Base-by-base conservation (phyloP, 2,113 vertebrate species). In the Arothron firmamentum region DNA sequence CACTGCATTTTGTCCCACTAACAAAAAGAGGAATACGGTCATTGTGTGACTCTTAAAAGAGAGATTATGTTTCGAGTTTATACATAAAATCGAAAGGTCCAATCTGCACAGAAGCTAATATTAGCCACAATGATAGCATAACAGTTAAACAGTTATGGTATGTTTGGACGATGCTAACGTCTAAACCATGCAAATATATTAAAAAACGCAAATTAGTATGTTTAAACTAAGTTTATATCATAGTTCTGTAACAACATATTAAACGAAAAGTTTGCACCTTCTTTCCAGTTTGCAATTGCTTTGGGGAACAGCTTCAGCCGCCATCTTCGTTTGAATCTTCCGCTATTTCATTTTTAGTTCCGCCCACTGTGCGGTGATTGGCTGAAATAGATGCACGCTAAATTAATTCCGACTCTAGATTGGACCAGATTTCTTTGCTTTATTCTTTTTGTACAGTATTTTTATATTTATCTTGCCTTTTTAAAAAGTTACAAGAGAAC, bases 1-100 rank as follows among this genome's bases (percentile, higher is more conserved):
- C 92, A 65, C 62, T 95, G 87, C 93, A 95, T 76, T 92, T 89
- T n/a, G 93, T 91, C 67, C 90, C 91, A 41, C 95, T 87, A 59
- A 73, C 45, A 16, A 62, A 2, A 65, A 71, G 5, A 64, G 4
- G 69, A 12, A 19, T 0, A 54, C 6, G 7, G 11, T 16, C 8
- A 49, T 45, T 17, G 10, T 8, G n/a, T 49, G 17, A 2, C 10
- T 18, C n/a, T 49, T 49, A 18, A 49, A 10, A 7, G n/a, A 10
- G 9, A 18, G 7, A 49, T 10, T 7, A 28, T 28, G 4, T 9
- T 11, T 18, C 3, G n/a, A 3, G 9, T 9, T 19, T 11, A 8
- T 9, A 19, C 10, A 10, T 10, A 20, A 20, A 49, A 19, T 18
- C 9, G 47, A 49, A 18, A 6, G 17, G 2, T 49, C 10, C 18